Percentiles rank a stretch among this genome's conserved stretches.
Conservation (phyloP, 2,113 vertebrate species). For the Isurus oxyrinchus region DNA sequence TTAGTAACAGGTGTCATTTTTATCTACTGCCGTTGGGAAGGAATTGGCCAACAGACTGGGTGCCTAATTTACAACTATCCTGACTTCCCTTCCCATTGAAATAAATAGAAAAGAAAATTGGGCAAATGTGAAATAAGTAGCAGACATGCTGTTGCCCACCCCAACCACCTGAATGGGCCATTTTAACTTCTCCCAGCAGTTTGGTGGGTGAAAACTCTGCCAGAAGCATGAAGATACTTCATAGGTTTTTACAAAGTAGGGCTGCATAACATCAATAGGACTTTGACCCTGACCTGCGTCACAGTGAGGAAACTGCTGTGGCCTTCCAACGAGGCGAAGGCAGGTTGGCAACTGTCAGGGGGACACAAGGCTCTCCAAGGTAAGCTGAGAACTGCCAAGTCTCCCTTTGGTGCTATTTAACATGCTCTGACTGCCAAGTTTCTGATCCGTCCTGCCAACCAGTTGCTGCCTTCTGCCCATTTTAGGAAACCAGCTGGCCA, state of each 20-base stretch:
- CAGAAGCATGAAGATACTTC: neutral
- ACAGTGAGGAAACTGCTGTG: neutral
- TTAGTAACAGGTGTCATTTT: neutral
- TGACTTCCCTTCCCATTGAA: neutral
- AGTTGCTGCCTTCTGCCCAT: neutral
- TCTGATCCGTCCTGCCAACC: neutral
- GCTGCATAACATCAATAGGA: neutral
- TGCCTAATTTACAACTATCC: neutral
- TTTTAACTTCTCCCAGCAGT: neutral
- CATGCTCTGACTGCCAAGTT: neutral
- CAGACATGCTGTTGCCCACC: neutral
- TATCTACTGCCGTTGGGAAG: neutral
- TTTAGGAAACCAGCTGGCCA: neutral
- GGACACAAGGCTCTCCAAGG: neutral
- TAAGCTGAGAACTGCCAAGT: neutral
- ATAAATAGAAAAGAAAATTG: neutral
- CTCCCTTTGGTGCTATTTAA: neutral
- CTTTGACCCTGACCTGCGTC: neutral
- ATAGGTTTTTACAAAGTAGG: neutral
- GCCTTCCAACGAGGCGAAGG: neutral
- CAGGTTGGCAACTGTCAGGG: neutral
- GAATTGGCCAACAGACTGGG: neutral
- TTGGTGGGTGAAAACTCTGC: neutral
- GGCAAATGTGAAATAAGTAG: neutral
- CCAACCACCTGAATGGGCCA: neutral